Percentiles rank a stretch among this genome's conserved stretches.
Conservation (phyloP, 2,113 vertebrate species). For the Merops nubicus region DNA sequence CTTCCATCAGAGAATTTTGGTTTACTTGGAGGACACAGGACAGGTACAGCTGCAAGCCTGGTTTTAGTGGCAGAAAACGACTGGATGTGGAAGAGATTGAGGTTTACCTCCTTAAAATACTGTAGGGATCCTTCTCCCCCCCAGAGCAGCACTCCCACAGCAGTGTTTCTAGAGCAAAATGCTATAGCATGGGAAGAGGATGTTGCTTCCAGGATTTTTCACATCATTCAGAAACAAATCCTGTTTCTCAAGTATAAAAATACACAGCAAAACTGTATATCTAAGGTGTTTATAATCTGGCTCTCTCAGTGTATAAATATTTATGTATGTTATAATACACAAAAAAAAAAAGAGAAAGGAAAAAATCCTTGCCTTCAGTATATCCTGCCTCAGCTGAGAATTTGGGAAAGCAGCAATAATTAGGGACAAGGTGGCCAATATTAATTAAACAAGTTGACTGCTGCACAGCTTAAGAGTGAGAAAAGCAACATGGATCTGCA, state of each 20-base stretch:
- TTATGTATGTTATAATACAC: not conserved
- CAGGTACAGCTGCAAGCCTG: not conserved
- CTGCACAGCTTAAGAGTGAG: not conserved
- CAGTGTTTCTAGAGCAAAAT: not conserved
- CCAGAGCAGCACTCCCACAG: not conserved
- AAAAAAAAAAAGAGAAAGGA: not conserved
- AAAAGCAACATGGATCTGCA: not conserved
- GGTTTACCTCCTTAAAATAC: not conserved
- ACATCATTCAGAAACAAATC: not conserved
- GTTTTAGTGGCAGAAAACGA: not conserved
- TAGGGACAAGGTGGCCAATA: not conserved
- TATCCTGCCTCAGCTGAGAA: not conserved
- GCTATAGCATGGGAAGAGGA: not conserved
- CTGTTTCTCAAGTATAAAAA: not conserved
- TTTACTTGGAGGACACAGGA: not conserved
- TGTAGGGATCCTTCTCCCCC: not conserved
- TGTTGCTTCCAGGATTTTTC: not conserved
- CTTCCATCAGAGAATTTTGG: not conserved
- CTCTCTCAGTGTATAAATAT: not conserved
- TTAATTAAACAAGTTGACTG: not conserved
- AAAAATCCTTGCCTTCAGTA: not conserved
- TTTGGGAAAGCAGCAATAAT: not conserved
- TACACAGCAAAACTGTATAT: not conserved
- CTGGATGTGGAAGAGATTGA: not conserved
- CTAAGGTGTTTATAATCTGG: not conserved